Conservation (phyloP, 2,113 vertebrate species). For the Chionodraco myersi region DNA sequence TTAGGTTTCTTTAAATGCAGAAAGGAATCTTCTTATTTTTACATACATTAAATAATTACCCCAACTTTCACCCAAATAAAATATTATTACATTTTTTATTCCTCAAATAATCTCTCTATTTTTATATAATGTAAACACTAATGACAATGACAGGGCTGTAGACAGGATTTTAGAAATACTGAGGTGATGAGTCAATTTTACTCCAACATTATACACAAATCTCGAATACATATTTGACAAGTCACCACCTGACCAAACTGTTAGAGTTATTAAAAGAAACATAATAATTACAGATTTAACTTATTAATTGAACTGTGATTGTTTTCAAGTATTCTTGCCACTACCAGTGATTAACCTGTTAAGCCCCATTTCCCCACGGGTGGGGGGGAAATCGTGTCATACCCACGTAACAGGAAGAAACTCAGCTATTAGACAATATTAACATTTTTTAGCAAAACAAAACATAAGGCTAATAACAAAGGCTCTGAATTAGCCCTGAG, state of each 20-base stretch:
- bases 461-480: too few relatives aligned
- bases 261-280: not conserved
- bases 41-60: too few relatives aligned
- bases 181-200: not conserved
- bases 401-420: too few relatives aligned
- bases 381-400: too few relatives aligned
- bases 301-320: not conserved
- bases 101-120: not conserved
- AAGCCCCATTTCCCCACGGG: too few relatives aligned
- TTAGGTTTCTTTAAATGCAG: not conserved
- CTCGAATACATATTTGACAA: not conserved
- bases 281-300: not conserved
- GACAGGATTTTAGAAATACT: not conserved
- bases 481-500: too few relatives aligned
- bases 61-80: too few relatives aligned
- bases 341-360: not conserved
- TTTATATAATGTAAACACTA: not conserved
- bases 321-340: not conserved
- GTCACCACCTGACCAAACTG: too few relatives aligned
- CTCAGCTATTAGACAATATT: too few relatives aligned
- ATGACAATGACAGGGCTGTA: not conserved
- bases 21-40: not conserved
- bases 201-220: not conserved
- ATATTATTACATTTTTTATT: too few relatives aligned
- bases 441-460: too few relatives aligned